Base-by-base conservation (phyloP, 2,797 vertebrate genomes). In the Muscicapa comitata region DNA sequence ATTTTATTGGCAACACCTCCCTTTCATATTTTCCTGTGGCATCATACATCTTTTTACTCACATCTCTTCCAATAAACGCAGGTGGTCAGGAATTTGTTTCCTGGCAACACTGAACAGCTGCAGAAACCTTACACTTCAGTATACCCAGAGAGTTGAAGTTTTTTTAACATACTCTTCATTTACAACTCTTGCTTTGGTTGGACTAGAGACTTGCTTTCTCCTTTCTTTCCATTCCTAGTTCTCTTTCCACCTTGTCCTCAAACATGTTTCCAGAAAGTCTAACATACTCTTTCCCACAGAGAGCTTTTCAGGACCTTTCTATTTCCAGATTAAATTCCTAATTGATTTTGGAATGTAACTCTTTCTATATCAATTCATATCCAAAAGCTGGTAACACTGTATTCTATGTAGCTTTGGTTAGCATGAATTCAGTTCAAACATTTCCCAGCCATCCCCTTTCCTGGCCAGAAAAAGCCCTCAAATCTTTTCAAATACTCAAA, bases 31-130 rank as follows among this genome's bases (percentile, higher is more conserved):
- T 93, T 95, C 68, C 87, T 67, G 73, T 47, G 66, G 50, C 74
- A 95, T 47, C 83, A 66, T 31, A 76, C 55, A 54, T 77, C 68
- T 38, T 93, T 81, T 51, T 45, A 89, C 72, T 57, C 91, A 86
- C 81, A 85, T 59, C 78, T 65, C 68, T 63, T 89, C 68, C 90
- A 92, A 74, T 59, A 94, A 86, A 95, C 0, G 18, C 88, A 96
- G 90, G 90, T 90, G 81, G 96, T 88, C 89, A 96, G 62, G 83
- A 94, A 88, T 92, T 89, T 88, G 65, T 73, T 83, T 94, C 91
- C 92, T 94, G 85, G 93, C 91, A 94, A 47, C 57, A n/a, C 67
- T 28, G 24, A 87, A 62, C 68, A 91, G 73, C 84, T 90, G 81
- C 66, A 93, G 82, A 96, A 93, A 88, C 51, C 37, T 77, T 43